Percentiles rank a stretch among this genome's conserved stretches.
These are phyloP conservation scores for Lucilia sericata DNA, from an alignment of 1,140 invertebrate genomes.

Conservation along the genomic window DNA sequence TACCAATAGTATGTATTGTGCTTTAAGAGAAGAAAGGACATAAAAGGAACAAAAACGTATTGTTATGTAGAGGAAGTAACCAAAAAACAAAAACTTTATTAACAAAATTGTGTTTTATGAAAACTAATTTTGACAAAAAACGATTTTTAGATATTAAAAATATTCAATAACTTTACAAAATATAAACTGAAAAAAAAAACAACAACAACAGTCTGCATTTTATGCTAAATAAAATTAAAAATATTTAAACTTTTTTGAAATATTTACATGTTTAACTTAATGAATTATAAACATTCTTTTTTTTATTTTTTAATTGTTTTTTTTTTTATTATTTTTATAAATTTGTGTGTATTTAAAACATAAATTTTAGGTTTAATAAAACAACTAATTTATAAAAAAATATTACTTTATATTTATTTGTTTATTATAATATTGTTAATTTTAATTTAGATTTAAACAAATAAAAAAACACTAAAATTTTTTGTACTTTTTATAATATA, in stretches of 20 bases:
- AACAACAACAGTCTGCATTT: conserved; percentile 19
- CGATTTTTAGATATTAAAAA: neutral
- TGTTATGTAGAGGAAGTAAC: neutral
- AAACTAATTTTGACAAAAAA: neutral
- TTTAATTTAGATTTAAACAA: too few species aligned
- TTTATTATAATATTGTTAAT: too few species aligned
- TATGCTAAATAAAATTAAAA: conserved; percentile 24
- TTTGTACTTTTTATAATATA: conserved; percentile 6
- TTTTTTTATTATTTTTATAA: too few species aligned
- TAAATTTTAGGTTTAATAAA: too few species aligned
- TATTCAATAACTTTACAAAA: neutral
- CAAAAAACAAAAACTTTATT: neutral
- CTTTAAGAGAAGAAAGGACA: neutral
- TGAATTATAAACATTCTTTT: neutral
- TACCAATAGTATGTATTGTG: neutral
- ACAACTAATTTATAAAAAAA: too few species aligned
- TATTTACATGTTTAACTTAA: neutral
- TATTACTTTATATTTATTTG: too few species aligned
- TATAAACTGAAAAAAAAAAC: neutral
- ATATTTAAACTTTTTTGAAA: neutral
- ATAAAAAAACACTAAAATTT: neutral
- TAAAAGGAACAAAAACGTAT: neutral
- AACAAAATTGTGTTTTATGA: neutral
- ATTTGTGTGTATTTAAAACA: too few species aligned
- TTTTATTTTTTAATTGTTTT: too few species aligned